Evolutionary conservation across 2,797 vertebrate genomes (phyloP).

Genomic region (Microctenopoma steveboyesi): DNA sequence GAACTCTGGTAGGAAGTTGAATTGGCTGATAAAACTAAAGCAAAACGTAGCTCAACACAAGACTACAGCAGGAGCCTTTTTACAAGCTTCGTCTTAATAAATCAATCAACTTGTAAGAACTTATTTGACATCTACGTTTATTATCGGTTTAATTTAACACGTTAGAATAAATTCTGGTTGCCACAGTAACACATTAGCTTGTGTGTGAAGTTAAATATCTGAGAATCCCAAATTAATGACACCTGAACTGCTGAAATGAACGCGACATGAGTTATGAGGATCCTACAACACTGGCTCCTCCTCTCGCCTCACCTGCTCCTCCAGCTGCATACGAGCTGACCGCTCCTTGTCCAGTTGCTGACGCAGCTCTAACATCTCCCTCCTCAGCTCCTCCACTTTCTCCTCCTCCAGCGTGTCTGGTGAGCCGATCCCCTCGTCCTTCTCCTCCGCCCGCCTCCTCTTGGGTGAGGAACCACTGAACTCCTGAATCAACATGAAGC

Average conservation of each 20-base stretch:
- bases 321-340: conserved; percentile 80
- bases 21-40: not conserved
- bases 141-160: no score
- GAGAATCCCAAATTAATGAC: no score
- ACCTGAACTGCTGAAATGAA: no score
- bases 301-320: conserved; percentile 73
- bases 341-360: conserved; percentile 78
- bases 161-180: no score
- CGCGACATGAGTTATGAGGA: not conserved
- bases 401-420: conserved; percentile 77
- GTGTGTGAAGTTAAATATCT: no score
- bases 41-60: no score
- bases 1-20: not conserved
- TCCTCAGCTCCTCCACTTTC: conserved; percentile 74
- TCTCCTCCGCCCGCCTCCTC: conserved; percentile 87
- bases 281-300: not conserved
- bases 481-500: conserved; percentile 77
- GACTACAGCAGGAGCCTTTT: no score
- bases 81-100: no score
- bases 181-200: no score
- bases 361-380: conserved; percentile 76
- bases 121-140: no score
- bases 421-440: conserved; percentile 92
- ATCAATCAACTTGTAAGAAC: no score
- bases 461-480: conserved; percentile 92